A percentile compares a stretch with the other conserved stretches of the same genome.
phyloP scores from a whole-genome alignment of 2,888 invertebrate genomes.

The Operophtera brumata region DNA sequence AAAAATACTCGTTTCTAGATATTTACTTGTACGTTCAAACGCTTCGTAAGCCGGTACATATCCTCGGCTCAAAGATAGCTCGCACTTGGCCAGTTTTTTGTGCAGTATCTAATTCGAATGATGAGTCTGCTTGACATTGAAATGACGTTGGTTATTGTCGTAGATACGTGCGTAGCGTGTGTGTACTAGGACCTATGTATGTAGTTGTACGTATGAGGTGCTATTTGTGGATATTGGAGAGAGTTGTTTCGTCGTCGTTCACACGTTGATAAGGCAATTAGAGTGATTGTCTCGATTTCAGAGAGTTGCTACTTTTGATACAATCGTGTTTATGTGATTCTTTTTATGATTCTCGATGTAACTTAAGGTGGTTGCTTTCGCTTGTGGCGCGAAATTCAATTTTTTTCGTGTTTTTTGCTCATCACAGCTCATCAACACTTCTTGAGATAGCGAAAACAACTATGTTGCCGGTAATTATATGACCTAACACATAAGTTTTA shows the following conservation, averaged over 20 bases:
- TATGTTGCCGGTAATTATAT: too few species aligned
- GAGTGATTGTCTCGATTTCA: conserved; percentile 5
- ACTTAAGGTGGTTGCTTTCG: too few species aligned
- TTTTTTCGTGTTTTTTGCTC: too few species aligned
- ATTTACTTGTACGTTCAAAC: too few species aligned
- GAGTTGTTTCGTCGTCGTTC: conserved; percentile 26
- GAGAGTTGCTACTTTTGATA: background rate
- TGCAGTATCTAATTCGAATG: conserved; percentile 25
- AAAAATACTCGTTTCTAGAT: too few species aligned
- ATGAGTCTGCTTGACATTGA: conserved; percentile 23
- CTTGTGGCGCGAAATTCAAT: too few species aligned
- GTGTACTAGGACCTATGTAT: conserved; percentile 6
- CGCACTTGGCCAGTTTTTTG: conserved; percentile 30
- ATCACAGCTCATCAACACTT: too few species aligned
- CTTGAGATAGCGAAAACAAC: too few species aligned
- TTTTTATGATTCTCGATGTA: too few species aligned
- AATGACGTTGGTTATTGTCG: conserved; percentile 21
- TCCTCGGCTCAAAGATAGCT: background rate
- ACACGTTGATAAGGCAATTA: conserved; percentile 29
- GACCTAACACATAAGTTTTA: too few species aligned
- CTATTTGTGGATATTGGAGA: conserved; percentile 27
- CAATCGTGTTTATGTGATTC: conserved; percentile 1
- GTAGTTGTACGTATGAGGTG: too few species aligned
- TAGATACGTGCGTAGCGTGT: conserved; percentile 6
- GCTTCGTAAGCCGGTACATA: too few species aligned